These are phyloP conservation scores for Himalopsyche anomala DNA, from an alignment of 2,888 invertebrate genomes.

Conservation along the genomic window DNA sequence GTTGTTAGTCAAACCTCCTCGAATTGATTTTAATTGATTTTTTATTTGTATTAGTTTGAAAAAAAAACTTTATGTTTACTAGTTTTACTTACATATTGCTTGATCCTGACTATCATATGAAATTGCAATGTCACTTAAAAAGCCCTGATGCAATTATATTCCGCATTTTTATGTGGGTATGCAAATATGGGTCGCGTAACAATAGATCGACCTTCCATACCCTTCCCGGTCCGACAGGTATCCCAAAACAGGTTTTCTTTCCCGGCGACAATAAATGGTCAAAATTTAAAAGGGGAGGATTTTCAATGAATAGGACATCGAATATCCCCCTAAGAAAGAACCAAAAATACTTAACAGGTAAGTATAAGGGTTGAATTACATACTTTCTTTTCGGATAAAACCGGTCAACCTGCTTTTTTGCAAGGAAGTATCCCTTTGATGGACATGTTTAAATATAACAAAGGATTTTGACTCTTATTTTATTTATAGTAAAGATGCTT, in stretches of 20 bases:
- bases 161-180: constrained; percentile 41
- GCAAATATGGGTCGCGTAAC: constrained; percentile 54
- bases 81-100: background rate
- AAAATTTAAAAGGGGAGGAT: constrained; percentile 61
- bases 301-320: constrained; percentile 59
- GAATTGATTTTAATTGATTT: too few relatives aligned
- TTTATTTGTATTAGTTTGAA: too few relatives aligned
- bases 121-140: background rate
- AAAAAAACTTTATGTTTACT: too few relatives aligned
- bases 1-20: too few relatives aligned
- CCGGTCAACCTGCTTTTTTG: constrained; percentile 65
- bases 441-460: constrained; percentile 54
- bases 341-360: constrained; percentile 28
- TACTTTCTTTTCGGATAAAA: constrained; percentile 57
- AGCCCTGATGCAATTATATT: constrained; percentile 4
- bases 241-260: constrained; percentile 64
- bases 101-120: background rate
- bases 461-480: constrained; percentile 33
- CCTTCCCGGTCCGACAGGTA: constrained; percentile 63
- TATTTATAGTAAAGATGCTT: background rate
- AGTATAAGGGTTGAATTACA: constrained; percentile 45
- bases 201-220: constrained; percentile 61
- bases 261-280: constrained; percentile 62
- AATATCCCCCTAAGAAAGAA: constrained; percentile 55
- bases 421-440: constrained; percentile 61